Percentiles rank a stretch among this genome's conserved stretches.
Evolutionary conservation across 2,888 invertebrate genomes (phyloP).

Genomic region (Patella ulyssiponensis): DNA sequence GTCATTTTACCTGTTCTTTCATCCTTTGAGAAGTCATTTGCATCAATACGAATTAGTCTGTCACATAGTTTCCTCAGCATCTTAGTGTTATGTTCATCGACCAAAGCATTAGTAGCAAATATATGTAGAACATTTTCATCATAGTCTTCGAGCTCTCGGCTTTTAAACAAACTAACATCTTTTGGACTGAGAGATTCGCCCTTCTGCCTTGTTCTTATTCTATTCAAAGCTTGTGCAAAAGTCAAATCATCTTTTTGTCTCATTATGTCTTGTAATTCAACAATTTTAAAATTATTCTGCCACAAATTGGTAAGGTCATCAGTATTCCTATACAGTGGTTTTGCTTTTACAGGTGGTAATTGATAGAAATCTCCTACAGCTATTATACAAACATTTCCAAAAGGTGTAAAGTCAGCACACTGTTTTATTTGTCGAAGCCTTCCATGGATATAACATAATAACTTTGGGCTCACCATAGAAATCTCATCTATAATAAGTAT

Average conservation of each 20-base stretch:
- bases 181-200: neutral
- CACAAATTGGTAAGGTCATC: constrained; percentile 1
- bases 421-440: constrained; percentile 26
- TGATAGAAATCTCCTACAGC: constrained; percentile 27
- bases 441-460: constrained; percentile 21
- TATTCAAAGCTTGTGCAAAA: constrained; percentile 20
- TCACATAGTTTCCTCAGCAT: neutral
- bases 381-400: constrained; percentile 20
- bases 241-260: constrained; percentile 12
- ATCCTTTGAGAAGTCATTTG: constrained; percentile 17
- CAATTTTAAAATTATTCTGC: constrained; percentile 20
- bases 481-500: constrained; percentile 26
- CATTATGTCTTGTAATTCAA: constrained; percentile 21
- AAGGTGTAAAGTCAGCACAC: neutral
- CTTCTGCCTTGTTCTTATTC: constrained; percentile 7
- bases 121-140: constrained; percentile 14
- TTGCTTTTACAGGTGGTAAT: constrained; percentile 20
- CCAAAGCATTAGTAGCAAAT: constrained; percentile 13
- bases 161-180: constrained; percentile 4
- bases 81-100: constrained; percentile 11
- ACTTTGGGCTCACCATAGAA: constrained; percentile 12
- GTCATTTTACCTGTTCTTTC: constrained; percentile 5
- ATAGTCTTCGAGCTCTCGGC: neutral
- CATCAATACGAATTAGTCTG: neutral
- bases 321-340: neutral